These are phyloP conservation scores for Nothoprocta pentlandii DNA, from an alignment of 2,113 vertebrate genomes.

Conservation along the genomic window DNA sequence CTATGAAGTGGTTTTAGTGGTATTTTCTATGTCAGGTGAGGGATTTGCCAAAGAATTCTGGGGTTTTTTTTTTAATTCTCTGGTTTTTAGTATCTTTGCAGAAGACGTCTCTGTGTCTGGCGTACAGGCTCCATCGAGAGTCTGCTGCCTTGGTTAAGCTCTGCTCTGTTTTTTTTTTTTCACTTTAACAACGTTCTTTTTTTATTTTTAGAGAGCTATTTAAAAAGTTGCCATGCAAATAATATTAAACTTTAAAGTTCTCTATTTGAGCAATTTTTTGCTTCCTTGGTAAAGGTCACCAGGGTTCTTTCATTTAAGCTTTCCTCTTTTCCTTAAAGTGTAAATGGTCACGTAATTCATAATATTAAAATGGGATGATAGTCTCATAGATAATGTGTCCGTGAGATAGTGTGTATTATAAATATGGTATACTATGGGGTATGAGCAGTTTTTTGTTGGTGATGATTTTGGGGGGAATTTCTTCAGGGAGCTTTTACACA, in stretches of 20 bases:
- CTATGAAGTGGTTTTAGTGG: background rate
- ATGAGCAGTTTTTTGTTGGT: background rate
- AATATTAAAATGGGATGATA: background rate
- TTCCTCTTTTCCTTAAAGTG: background rate
- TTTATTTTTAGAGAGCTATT: background rate
- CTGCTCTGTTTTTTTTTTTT: background rate
- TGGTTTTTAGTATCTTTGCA: background rate
- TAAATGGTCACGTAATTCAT: background rate
- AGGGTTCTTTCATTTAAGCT: background rate
- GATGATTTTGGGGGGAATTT: background rate
- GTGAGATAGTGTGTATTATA: background rate
- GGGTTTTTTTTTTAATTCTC: background rate
- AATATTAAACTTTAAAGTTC: background rate
- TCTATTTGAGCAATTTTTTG: background rate
- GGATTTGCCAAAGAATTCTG: background rate
- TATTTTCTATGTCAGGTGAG: background rate
- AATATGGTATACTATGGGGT: background rate
- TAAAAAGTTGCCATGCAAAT: slow-evolving; percentile 18
- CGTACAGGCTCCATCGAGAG: background rate
- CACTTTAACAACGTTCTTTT: background rate
- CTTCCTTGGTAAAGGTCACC: slow-evolving; percentile 4
- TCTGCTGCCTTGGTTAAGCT: background rate
- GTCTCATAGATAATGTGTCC: background rate
- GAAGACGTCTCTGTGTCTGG: background rate
- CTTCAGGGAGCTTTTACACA: background rate